Base-by-base conservation (phyloP, 2,888 invertebrate species). In the Leptarthrus brevirostris region DNA sequence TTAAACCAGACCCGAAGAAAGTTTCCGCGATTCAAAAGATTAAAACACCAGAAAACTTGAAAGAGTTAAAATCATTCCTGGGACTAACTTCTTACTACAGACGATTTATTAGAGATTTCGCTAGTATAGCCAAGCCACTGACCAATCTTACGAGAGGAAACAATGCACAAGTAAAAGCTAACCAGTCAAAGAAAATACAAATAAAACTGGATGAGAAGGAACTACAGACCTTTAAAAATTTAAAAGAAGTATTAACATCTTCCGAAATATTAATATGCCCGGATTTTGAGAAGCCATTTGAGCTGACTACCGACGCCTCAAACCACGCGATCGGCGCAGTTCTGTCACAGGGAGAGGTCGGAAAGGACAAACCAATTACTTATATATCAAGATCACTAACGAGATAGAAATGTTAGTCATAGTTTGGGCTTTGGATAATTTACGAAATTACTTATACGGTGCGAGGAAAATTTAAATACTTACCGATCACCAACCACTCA, bases 121-220 rank as follows among this genome's bases (percentile, higher is more conserved):
- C 74, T 0, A 72, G 69, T 30, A 53, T 73, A 12, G 76, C 76
- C 0, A 77, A 77, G 6, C 74, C 77, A 12, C 34, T 75, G 1
- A 78, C 77, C 2, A 75, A 72, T 20, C 73, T 77, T 0, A 76
- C 75, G 0, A 74, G 76, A 64, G 76, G 72, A 8, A 74, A 74
- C n/a, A n/a, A n/a, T n/a, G n/a, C n/a, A n/a, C n/a, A n/a, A n/a
- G n/a, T n/a, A n/a, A n/a, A n/a, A n/a, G n/a, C n/a, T n/a, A n/a
- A n/a, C n/a, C n/a, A n/a, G n/a, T n/a, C n/a, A n/a, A n/a, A n/a
- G n/a, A n/a, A n/a, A n/a, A n/a, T n/a, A n/a, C n/a, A n/a, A n/a
- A n/a, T n/a, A n/a, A n/a, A n/a, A n/a, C n/a, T n/a, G n/a, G n/a
- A n/a, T n/a, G n/a, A n/a, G n/a, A n/a, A n/a, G n/a, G n/a, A n/a